phyloP scores from a whole-genome alignment of 2,113 vertebrate genomes.

The Oreotragus oreotragus region DNA sequence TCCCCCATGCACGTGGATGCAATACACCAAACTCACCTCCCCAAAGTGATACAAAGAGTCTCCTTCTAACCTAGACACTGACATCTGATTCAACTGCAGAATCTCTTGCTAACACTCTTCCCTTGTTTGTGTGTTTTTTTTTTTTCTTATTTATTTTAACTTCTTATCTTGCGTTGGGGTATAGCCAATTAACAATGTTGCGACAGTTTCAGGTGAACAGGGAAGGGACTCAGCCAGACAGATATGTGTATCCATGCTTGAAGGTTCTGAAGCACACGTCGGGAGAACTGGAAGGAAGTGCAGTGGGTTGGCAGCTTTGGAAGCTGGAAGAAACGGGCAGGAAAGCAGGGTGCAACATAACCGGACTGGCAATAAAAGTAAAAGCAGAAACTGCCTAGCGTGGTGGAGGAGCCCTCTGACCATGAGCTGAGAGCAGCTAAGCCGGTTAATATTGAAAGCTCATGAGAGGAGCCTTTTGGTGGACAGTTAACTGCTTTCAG shows the following conservation, averaged over 20 bases:
- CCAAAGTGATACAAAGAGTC: neutral
- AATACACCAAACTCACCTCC: neutral
- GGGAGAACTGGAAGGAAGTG: neutral
- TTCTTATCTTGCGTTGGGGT: neutral
- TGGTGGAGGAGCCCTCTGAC: neutral
- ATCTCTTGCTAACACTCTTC: too few species aligned
- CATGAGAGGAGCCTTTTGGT: neutral
- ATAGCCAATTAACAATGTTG: neutral
- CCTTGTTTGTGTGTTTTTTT: neutral
- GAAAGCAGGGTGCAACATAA: neutral
- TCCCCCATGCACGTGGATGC: fast-evolving
- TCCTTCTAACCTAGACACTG: neutral
- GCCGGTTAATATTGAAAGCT: neutral
- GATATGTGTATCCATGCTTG: neutral
- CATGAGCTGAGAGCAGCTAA: neutral
- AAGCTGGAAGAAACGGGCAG: neutral
- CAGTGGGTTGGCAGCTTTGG: neutral
- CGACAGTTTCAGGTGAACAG: neutral
- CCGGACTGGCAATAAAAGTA: neutral
- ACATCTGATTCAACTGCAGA: too few species aligned
- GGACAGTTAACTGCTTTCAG: neutral
- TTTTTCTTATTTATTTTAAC: neutral
- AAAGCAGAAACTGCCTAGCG: neutral
- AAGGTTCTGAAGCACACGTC: neutral
- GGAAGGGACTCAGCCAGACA: neutral